Evolutionary conservation across 2,888 invertebrate species (phyloP), one percentile per base, ranked within the genome.

Genomic region (Melanchra persicariae): DNA sequence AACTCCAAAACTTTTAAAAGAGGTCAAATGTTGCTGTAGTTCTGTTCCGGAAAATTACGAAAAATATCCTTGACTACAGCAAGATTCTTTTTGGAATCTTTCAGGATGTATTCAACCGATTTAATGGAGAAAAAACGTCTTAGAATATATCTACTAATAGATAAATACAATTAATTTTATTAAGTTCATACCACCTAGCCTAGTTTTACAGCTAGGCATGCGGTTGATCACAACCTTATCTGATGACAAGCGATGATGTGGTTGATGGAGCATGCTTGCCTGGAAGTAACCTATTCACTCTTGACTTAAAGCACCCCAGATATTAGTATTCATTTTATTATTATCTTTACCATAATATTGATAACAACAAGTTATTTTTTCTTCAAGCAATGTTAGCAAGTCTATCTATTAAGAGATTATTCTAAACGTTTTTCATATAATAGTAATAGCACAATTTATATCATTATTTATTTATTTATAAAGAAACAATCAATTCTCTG

Each of bases 401-500:
- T 62, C 8, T 47, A 52, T 72, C 61, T 58, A 62, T 62, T 66
- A 59, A 22, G 17, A 70, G 52, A 22, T 54, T 15, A 77, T 77
- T 67, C 22, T 52, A 24, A 64, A 24, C n/a, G 12, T 34, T 37
- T 64, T 43, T 26, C 52, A 6, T 43, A 34, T 59, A 49, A 54
- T 54, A 57, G 5, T 70, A 64, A 64, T 79, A 81, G 79, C 67
- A 77, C 82, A 81, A 49, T 54, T 54, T 5, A 57, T 37, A 43
- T 60, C 2, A 2, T 37, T 45, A 49, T 54, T 17, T 67, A 30
- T 73, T 57, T 51, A 47, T 47, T 17, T 12, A 43, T 15, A 17
- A 63, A 61, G 71, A 81, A 54, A 79, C 72, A 67, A 79, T 64
- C 78, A 81, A 67, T 77, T 62, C 0, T 37, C 22, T 70, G 54